These are phyloP conservation scores for Cygnus olor DNA, from an alignment of 2,797 vertebrate species.

Conservation along the genomic window DNA sequence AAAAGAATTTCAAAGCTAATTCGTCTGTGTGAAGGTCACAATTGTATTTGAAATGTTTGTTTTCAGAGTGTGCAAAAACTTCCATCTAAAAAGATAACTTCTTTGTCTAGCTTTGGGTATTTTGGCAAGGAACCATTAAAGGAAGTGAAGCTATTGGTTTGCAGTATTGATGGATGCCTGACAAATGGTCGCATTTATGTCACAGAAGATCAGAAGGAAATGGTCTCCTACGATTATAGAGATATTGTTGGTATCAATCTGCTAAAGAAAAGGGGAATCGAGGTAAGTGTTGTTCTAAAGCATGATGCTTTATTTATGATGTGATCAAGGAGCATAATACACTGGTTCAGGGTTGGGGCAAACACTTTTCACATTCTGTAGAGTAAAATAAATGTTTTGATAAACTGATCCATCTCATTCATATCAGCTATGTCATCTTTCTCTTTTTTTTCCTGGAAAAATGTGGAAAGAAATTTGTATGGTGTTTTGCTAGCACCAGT, in stretches of 20 bases:
- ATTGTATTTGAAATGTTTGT: not conserved
- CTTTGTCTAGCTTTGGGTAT: conserved; percentile 88
- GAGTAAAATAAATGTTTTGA: not conserved
- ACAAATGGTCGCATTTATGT: conserved; percentile 86
- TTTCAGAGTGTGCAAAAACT: not conserved
- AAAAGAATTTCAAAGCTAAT: not conserved
- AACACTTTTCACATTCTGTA: not conserved
- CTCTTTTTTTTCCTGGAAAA: not conserved
- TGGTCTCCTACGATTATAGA: conserved; percentile 83
- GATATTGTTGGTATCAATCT: conserved; percentile 83
- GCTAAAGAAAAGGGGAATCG: conserved; percentile 81
- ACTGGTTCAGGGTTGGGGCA: not conserved
- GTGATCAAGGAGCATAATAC: not conserved
- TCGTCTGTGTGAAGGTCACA: not conserved
- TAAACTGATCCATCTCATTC: not conserved
- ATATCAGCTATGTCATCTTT: not conserved
- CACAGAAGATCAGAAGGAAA: conserved; percentile 82
- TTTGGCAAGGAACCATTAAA: conserved; percentile 86
- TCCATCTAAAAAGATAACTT: conserved; percentile 26
- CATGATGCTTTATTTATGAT: not conserved
- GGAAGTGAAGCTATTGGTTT: conserved; percentile 87
- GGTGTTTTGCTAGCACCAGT: not conserved
- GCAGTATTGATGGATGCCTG: conserved; percentile 87
- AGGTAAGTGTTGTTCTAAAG: conserved; percentile 78
- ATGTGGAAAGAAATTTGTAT: not conserved